A percentile compares a stretch with the other conserved stretches of the same genome.
phyloP scores from a whole-genome alignment of 2,113 vertebrate species.

The Phyllostomus discolor region DNA sequence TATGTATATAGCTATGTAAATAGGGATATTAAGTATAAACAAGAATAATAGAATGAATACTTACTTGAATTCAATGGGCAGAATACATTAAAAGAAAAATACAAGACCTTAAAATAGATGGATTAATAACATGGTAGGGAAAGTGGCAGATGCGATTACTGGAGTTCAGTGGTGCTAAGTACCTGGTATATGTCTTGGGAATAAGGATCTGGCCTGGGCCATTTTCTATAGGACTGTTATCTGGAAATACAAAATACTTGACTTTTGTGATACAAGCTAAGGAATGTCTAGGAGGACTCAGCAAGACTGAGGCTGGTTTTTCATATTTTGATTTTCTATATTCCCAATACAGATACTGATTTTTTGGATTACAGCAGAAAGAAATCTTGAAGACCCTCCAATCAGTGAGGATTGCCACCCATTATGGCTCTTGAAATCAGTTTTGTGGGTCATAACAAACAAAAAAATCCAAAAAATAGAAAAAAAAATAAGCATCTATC shows the following conservation, averaged over 20 bases:
- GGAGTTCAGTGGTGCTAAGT: background rate
- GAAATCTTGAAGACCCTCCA: background rate
- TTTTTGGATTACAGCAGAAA: conserved; percentile 1
- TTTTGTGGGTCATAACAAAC: background rate
- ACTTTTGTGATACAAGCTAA: background rate
- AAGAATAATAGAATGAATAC: background rate
- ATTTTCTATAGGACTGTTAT: background rate
- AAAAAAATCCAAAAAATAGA: background rate
- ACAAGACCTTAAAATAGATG: background rate
- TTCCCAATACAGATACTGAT: background rate
- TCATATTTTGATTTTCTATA: background rate
- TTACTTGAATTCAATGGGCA: background rate
- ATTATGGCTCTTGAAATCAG: background rate
- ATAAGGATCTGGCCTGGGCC: background rate
- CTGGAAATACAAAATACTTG: background rate
- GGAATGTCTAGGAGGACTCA: background rate
- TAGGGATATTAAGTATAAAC: background rate
- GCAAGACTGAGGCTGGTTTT: background rate
- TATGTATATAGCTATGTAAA: background rate
- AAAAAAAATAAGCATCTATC: background rate
- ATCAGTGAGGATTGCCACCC: background rate
- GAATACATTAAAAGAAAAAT: background rate
- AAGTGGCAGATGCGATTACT: background rate
- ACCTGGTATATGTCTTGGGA: background rate
- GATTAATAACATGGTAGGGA: background rate